Base-by-base conservation (phyloP, 2,888 invertebrate species). In the Drosophila anomalata region DNA sequence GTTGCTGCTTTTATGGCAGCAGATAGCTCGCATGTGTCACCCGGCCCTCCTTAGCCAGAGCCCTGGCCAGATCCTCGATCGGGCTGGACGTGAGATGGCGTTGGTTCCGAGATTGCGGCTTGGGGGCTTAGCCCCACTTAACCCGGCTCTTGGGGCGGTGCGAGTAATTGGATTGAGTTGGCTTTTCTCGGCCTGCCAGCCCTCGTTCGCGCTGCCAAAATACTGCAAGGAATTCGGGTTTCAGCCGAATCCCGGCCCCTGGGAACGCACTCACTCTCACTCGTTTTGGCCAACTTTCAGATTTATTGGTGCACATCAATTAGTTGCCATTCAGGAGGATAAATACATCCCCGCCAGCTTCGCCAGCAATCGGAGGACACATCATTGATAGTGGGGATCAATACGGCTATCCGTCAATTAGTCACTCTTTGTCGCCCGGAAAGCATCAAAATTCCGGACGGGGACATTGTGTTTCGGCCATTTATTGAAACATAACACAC, bases 401-500 rank as follows among this genome's bases (percentile, higher is more conserved):
- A 78, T 83, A 68, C 69, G 39, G 63, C 47, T 68, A 73, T 36
- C 33, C 59, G 83, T 73, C 82, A 81, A 82, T 82, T 82, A 87
- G 85, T 82, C 82, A 82, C 71, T 69, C 53, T 84, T 66, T 65
- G 63, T 65, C 63, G 39, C 31, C 48, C 48, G 26, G 65, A 68
- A 69, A 61, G 73, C 69, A 80, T 83, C 84, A 17, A 36, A 26
- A 59, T 41, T 61, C 46, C n/a, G 36, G 14, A 50, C 42, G 14
- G 42, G 41, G 24, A 29, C 56, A 20, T 42, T 42, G 41, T 42
- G 17, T 42, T 54, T 47, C 63, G 36, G 41, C 60, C 73, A 73
- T 81, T 81, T 84, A 84, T 84, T 84, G 86, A 87, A 85, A 85
- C 78, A 86, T 79, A 80, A 87, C 74, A 79, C 86, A 81, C 41